phyloP scores from a whole-genome alignment of 2,888 invertebrate species.

The Yponomeuta malinellus region DNA sequence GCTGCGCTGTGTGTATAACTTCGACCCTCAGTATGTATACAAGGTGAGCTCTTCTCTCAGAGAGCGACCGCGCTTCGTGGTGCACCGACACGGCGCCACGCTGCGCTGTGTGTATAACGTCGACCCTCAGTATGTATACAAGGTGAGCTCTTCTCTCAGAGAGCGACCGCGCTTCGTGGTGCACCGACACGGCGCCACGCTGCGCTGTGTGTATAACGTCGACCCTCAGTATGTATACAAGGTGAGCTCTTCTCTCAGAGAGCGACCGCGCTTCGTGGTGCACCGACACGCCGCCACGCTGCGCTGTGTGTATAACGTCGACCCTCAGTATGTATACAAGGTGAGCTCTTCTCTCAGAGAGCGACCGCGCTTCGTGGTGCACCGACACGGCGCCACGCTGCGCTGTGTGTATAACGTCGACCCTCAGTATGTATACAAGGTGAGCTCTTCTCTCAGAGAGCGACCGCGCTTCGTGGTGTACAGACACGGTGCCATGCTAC shows the following conservation, averaged over 20 bases:
- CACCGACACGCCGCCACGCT: conserved; percentile 81
- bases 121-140: conserved; percentile 81
- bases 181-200: conserved; percentile 79
- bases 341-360: conserved; percentile 28
- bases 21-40: too few relatives aligned
- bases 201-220: conserved; percentile 86
- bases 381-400: conserved; percentile 80
- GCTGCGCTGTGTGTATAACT: too few relatives aligned
- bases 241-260: conserved; percentile 35
- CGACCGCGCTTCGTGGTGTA: conserved; percentile 80
- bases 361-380: conserved; percentile 79
- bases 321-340: conserved; percentile 83
- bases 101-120: conserved; percentile 86
- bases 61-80: conserved; percentile 78
- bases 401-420: conserved; percentile 86
- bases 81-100: conserved; percentile 80
- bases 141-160: conserved; percentile 48
- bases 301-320: conserved; percentile 85
- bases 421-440: conserved; percentile 83
- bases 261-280: conserved; percentile 78
- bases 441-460: conserved; percentile 23
- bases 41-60: too few relatives aligned
- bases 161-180: conserved; percentile 78
- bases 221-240: conserved; percentile 83
- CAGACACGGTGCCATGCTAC: conserved; percentile 80